Evolutionary conservation across 1,140 invertebrate species (phyloP), one percentile per base, ranked within the genome.

Genomic region (Chionoecetes opilio): DNA sequence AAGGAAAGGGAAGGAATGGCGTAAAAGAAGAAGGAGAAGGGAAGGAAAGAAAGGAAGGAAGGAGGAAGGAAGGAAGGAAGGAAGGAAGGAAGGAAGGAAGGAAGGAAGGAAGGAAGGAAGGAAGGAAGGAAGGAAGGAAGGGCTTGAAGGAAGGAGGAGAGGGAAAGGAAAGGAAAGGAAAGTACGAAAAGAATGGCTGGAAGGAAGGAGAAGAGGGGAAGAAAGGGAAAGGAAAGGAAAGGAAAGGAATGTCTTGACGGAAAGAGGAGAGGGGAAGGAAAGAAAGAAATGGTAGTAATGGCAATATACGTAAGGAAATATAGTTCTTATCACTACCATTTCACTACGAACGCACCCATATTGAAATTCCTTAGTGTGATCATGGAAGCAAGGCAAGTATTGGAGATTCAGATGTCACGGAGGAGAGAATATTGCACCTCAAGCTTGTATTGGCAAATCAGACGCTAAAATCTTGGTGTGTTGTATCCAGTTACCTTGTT

Each of bases 381-480:
- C 88, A 46, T 46, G 37, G 37, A 90, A 90, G 37, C 88, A 90
- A 38, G 46, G 46, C 88, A 90, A 90, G 46, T 90, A 90, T 90
- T 90, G 88, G 88, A 88, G 88, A 46, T 46, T 41, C 88, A 46
- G 46, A 90, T 90, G 88, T 90, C 88, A 90, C 46, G 26, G 88
- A 41, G 37, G 37, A 38, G 46, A 46, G 88, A 90, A 38, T 90
- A 90, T 90, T 90, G 88, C 88, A 31, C 46, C 88, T 34, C 88
- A 90, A 37, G 88, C 34, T 3, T 38, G 29, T 90, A 41, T 41
- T 38, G 88, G 3, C 17, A 46, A 38, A 37, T 11, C 34, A 14
- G 34, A 21, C 46, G 88, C 46, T 38, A 90, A 90, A 90, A 21
- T 41, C 88, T 75, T 75, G 6, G 46, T 53, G 0, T 53, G 2